Evolutionary conservation across 2,797 vertebrate species (phyloP), one percentile per base, ranked within the genome.

Genomic region (Rhincodon typus): DNA sequence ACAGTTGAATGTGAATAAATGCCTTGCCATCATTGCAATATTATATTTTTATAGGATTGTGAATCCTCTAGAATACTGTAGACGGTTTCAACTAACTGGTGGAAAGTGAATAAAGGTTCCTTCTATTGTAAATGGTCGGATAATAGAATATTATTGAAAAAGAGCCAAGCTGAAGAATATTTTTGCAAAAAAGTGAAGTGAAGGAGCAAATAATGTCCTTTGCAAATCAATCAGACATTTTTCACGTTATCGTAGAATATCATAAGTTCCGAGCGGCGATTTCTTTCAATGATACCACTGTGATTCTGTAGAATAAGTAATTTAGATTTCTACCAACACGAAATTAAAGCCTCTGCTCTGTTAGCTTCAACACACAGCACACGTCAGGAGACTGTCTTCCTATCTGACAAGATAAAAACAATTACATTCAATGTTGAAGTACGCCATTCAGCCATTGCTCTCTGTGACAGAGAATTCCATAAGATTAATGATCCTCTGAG

Each of bases 61-160:
- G 42, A 87, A 53, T 50, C 46, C 12, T 13, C 27, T 62, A 1
- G 4, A 90, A 90, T 57, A 62, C 57, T 90, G 12, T 13, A 30
- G 30, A 30, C 6, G 4, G 87, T 62, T 62, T 62, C 57, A 10
- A 62, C 8, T 62, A 1, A 62, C 30, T 53, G 50, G 30, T 15
- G 27, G 30, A 34, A 90, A 62, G 34, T 30, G 50, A 90, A 90
- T 90, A 57, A 90, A 90, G 46, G 30, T 15, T 27, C 27, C 53
- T 57, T 62, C 50, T 62, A 90, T 90, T 90, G 87, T 90, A 90
- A 90, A 57, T 90, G 30, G 50, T 17, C 13, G 5, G 53, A 57
- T 90, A 62, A 90, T 90, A 90, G 87, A 62, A 90, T 90, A 57
- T 90, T 62, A 90, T 90, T 90, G 50, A 90, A 90, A 57, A 90